A percentile compares a stretch with the other conserved stretches of the same genome.
These are phyloP conservation scores for Gobius niger DNA, from an alignment of 2,113 vertebrate genomes.

Conservation along the genomic window DNA sequence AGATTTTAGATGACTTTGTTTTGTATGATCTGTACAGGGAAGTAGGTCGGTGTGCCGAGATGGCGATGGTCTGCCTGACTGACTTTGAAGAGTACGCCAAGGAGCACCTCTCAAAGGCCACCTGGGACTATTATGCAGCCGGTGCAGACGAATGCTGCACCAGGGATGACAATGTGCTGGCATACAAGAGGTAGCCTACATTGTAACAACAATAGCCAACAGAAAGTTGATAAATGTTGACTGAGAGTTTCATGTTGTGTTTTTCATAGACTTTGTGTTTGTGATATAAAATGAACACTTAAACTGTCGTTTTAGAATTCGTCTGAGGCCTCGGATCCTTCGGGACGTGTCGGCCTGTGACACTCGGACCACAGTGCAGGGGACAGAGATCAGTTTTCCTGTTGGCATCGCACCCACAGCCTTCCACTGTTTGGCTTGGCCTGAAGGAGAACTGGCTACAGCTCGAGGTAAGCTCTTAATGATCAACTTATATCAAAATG, in stretches of 20 bases:
- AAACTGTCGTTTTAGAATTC: conserved; percentile 75
- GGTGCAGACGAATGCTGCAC: conserved; percentile 88
- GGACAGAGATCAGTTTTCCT: conserved; percentile 86
- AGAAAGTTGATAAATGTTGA: not conserved
- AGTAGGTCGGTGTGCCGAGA: conserved; percentile 68
- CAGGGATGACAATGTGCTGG: conserved; percentile 85
- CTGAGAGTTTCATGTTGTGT: not conserved
- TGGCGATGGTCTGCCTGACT: conserved; percentile 88
- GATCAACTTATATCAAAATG: not conserved
- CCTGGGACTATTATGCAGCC: conserved; percentile 90
- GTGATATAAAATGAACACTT: not conserved
- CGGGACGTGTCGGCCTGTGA: conserved; percentile 83
- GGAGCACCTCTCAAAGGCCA: conserved; percentile 83
- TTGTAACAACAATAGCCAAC: not conserved
- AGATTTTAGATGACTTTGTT: not conserved
- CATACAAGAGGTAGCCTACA: conserved; percentile 83
- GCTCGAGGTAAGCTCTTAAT: conserved; percentile 80
- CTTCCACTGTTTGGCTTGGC: conserved; percentile 89
- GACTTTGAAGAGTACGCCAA: conserved; percentile 89
- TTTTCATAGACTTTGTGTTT: not conserved
- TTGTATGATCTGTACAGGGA: conserved; percentile 51
- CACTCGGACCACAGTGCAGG: conserved; percentile 83
- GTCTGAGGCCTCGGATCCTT: conserved; percentile 84
- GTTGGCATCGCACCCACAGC: conserved; percentile 89
- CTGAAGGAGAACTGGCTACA: conserved; percentile 91